phyloP scores from a whole-genome alignment of 2,113 vertebrate genomes.

The Pimephales promelas region DNA sequence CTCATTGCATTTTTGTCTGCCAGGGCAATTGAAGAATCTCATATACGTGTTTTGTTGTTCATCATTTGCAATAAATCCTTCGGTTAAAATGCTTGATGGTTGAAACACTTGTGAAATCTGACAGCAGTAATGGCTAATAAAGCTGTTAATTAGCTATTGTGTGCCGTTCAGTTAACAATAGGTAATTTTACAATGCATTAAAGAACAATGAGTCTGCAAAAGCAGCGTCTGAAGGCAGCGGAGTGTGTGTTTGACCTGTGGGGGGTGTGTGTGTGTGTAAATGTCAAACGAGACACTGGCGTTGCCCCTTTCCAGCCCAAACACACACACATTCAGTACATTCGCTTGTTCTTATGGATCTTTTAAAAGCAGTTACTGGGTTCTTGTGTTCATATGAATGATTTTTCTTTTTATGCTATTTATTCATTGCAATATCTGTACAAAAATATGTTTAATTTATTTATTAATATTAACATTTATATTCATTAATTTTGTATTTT shows the following conservation, averaged over 20 bases:
- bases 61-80: background rate
- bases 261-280: constrained; percentile 30
- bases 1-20: background rate
- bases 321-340: constrained; percentile 26
- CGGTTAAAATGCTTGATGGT: background rate
- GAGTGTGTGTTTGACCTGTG: constrained; percentile 62
- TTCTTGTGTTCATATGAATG: too few species aligned
- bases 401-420: background rate
- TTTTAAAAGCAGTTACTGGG: background rate
- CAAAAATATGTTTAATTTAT: too few species aligned
- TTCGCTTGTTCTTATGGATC: constrained; percentile 37
- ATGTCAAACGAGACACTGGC: constrained; percentile 20
- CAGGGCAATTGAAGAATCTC: background rate
- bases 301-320: background rate
- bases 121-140: constrained; percentile 17
- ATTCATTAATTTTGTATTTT: background rate
- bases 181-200: constrained; percentile 20
- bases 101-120: constrained; percentile 11
- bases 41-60: background rate
- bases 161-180: constrained; percentile 30
- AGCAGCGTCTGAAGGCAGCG: constrained; percentile 60
- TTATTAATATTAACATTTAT: too few species aligned
- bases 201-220: constrained; percentile 27
- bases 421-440: too few species aligned
- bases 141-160: constrained; percentile 19